Conservation (phyloP, 2,113 vertebrate genomes). For the Cephalopholis sonnerati region DNA sequence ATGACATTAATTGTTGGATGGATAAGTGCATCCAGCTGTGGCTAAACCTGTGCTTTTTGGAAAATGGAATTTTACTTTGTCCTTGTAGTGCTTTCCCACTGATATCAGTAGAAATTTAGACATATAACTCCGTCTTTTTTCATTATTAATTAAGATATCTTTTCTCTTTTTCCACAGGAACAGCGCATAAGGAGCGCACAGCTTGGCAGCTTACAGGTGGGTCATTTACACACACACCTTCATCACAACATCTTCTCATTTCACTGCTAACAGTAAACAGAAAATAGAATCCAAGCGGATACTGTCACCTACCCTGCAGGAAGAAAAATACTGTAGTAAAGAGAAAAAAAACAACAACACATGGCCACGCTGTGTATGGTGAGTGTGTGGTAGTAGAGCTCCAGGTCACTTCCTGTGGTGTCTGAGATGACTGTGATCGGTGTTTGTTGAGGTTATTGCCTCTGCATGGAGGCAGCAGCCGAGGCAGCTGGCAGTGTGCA, state of each 20-base stretch:
- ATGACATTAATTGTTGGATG: conserved; percentile 14
- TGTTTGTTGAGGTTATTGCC: conserved; percentile 52
- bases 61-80: not conserved
- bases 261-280: not conserved
- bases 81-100: not conserved
- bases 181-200: not conserved
- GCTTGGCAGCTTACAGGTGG: conserved; percentile 20
- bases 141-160: not conserved
- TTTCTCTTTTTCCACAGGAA: conserved; percentile 3
- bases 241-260: not conserved
- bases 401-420: conserved; percentile 44
- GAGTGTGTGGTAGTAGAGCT: not conserved
- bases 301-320: not conserved
- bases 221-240: not conserved
- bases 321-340: not conserved
- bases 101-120: not conserved
- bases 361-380: not conserved
- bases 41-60: not conserved
- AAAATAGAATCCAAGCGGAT: not conserved
- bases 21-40: not conserved
- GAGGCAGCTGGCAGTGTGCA: conserved; percentile 12
- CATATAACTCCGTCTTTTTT: not conserved
- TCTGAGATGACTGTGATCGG: conserved; percentile 9
- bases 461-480: conserved; percentile 9
- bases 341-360: not conserved